Percentiles rank a stretch among this genome's conserved stretches.
Evolutionary conservation across 2,113 vertebrate species (phyloP).

Genomic region (Paramisgurnus dabryanus): DNA sequence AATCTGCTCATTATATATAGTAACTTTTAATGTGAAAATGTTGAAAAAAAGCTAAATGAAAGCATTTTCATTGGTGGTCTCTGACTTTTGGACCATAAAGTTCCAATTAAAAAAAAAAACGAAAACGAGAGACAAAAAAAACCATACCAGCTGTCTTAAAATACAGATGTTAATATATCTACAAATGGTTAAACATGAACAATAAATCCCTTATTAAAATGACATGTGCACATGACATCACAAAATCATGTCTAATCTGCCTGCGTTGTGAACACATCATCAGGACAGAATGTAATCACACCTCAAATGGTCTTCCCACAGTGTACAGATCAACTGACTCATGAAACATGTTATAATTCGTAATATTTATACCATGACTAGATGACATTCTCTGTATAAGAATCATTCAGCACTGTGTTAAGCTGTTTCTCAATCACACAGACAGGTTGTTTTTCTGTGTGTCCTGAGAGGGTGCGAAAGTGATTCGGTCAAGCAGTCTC

Average conservation of each 20-base stretch:
- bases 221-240: slow-evolving; percentile 31
- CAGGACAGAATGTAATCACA: slow-evolving; percentile 29
- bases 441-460: background rate
- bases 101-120: background rate
- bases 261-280: background rate
- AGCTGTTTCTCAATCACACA: slow-evolving; percentile 2
- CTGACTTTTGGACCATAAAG: too few species aligned
- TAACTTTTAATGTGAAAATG: too few species aligned
- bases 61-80: too few species aligned
- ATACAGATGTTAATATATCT: background rate
- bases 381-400: background rate
- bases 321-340: slow-evolving; percentile 17
- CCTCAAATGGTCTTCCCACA: slow-evolving; percentile 10
- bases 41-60: too few species aligned
- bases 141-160: background rate
- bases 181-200: background rate
- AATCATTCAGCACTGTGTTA: background rate
- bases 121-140: background rate
- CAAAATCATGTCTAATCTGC: slow-evolving; percentile 21
- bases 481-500: slow-evolving; percentile 35
- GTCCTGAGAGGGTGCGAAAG: background rate
- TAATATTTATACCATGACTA: background rate
- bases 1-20: background rate
- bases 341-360: background rate
- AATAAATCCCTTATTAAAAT: slow-evolving; percentile 26